These are phyloP conservation scores for Leptinotarsa peninsularis DNA, from an alignment of 2,888 invertebrate species.

Conservation along the genomic window DNA sequence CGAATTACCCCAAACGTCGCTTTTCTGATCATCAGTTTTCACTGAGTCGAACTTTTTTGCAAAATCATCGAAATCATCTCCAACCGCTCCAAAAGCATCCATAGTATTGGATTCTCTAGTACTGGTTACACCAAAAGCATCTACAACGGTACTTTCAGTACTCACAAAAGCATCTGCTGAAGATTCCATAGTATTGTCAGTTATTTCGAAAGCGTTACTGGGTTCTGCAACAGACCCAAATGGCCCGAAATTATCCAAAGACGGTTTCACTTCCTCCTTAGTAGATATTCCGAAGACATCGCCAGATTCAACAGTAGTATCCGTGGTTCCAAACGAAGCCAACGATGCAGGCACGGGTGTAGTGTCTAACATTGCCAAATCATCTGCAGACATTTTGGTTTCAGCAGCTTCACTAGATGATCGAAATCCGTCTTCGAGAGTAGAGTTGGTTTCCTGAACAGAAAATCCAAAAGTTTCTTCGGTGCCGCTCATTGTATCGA, in stretches of 20 bases:
- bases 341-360: background rate
- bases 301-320: background rate
- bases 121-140: slow-evolving; percentile 22
- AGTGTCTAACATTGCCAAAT: slow-evolving; percentile 1
- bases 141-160: background rate
- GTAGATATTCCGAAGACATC: slow-evolving; percentile 17
- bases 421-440: background rate
- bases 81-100: slow-evolving; percentile 40
- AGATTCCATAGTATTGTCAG: background rate
- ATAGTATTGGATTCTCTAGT: background rate
- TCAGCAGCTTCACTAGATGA: background rate
- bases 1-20: slow-evolving; percentile 63
- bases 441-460: background rate
- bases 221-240: background rate
- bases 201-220: background rate
- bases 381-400: background rate
- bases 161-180: background rate
- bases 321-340: background rate
- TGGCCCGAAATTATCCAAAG: background rate
- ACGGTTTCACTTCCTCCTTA: background rate
- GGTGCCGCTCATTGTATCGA: background rate
- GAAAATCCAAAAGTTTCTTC: slow-evolving; percentile 22
- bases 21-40: slow-evolving; percentile 63
- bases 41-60: slow-evolving; percentile 89
- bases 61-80: slow-evolving; percentile 86